Percentiles rank a stretch among this genome's conserved stretches.
phyloP scores from a whole-genome alignment of 2,797 vertebrate genomes.

The Acestrorhynchus altus region DNA sequence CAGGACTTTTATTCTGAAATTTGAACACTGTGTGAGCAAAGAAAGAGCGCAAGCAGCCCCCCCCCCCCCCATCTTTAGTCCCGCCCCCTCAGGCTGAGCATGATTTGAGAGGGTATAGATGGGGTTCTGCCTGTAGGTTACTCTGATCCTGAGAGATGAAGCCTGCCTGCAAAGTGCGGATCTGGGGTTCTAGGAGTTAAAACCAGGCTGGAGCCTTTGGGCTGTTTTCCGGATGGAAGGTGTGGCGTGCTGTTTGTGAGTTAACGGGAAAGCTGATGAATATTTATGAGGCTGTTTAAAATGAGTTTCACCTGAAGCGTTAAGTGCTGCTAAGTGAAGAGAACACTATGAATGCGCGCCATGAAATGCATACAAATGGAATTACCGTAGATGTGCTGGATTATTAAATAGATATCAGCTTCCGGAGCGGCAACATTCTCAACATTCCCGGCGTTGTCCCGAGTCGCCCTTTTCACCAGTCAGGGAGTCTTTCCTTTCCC shows the following conservation, averaged over 20 bases:
- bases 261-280: neutral
- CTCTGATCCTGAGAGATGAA: too few species aligned
- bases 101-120: too few species aligned
- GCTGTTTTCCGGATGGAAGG: neutral
- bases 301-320: neutral
- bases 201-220: too few species aligned
- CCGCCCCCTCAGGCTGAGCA: too few species aligned
- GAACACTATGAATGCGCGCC: neutral
- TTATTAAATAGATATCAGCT: neutral
- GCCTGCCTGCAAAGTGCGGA: too few species aligned
- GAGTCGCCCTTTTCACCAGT: neutral
- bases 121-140: too few species aligned
- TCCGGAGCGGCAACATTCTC: neutral
- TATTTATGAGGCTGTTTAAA: neutral
- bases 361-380: neutral
- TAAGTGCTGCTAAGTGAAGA: conserved; percentile 6
- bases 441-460: too few species aligned
- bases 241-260: neutral
- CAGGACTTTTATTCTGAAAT: too few species aligned
- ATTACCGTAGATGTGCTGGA: neutral
- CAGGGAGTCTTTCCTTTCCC: neutral
- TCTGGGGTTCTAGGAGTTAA: too few species aligned
- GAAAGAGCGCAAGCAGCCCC: too few species aligned
- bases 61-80: too few species aligned
- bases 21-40: too few species aligned